Conservation (phyloP, 2,888 invertebrate species). For the Bombylius discolor region DNA sequence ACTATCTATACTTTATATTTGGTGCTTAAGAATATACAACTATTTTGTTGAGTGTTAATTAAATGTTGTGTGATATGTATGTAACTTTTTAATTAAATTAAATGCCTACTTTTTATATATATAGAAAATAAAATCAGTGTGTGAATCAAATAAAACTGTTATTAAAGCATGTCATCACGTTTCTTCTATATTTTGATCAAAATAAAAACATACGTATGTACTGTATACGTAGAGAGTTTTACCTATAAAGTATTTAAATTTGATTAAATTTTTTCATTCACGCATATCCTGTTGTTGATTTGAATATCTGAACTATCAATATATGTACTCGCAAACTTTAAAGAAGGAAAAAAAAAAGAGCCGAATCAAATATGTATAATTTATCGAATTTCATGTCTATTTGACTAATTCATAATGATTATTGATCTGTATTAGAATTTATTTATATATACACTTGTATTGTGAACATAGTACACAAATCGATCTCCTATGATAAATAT, state of each 20-base stretch:
- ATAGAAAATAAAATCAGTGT: neutral
- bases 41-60: neutral
- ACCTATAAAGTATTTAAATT: no score
- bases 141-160: neutral
- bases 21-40: neutral
- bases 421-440: no score
- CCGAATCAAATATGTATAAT: neutral
- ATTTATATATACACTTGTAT: no score
- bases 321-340: no score
- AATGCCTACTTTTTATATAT: neutral
- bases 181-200: neutral
- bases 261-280: no score
- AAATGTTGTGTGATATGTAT: neutral
- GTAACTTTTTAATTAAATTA: neutral
- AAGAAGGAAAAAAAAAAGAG: no score
- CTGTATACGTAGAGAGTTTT: no score
- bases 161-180: constrained; percentile 4
- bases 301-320: no score
- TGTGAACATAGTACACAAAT: neutral
- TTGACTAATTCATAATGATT: neutral
- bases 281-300: no score
- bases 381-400: neutral
- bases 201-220: no score
- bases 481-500: neutral
- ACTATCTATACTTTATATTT: neutral